These are phyloP conservation scores for Battus philenor DNA, from an alignment of 1,140 invertebrate genomes.

Conservation along the genomic window DNA sequence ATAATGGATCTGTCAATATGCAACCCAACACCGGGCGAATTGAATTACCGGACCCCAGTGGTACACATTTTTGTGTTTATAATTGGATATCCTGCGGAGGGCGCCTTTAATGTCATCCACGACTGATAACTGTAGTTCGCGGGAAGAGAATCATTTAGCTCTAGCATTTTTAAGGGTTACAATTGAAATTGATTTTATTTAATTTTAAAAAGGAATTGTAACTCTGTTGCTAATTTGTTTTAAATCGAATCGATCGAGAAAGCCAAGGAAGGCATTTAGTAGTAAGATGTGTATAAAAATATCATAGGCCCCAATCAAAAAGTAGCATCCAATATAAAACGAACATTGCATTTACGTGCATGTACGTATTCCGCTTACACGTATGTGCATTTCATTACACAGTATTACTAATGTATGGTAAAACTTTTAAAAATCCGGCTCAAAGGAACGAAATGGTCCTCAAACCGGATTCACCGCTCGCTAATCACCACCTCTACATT, in stretches of 20 bases:
- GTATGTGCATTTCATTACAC: slow-evolving; percentile 15
- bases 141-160: slow-evolving; percentile 2
- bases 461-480: slow-evolving; percentile 7
- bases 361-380: neutral
- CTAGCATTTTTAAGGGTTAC: too few species aligned
- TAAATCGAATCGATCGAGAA: too few species aligned
- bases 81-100: slow-evolving; percentile 34
- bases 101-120: slow-evolving; percentile 7
- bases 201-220: too few species aligned
- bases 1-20: slow-evolving; percentile 58
- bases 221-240: too few species aligned
- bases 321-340: too few species aligned
- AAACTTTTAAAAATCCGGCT: slow-evolving; percentile 20
- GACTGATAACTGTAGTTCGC: slow-evolving; percentile 9
- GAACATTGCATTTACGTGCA: neutral
- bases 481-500: slow-evolving; percentile 13
- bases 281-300: too few species aligned
- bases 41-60: slow-evolving; percentile 38
- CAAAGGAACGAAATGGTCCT: slow-evolving; percentile 17
- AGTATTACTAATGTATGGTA: too few species aligned
- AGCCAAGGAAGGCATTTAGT: too few species aligned
- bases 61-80: slow-evolving; percentile 50
- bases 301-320: too few species aligned
- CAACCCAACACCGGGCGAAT: slow-evolving; percentile 42
- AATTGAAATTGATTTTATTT: too few species aligned